phyloP scores from a whole-genome alignment of 1,140 invertebrate species.

The Mactra quadrangularis region DNA sequence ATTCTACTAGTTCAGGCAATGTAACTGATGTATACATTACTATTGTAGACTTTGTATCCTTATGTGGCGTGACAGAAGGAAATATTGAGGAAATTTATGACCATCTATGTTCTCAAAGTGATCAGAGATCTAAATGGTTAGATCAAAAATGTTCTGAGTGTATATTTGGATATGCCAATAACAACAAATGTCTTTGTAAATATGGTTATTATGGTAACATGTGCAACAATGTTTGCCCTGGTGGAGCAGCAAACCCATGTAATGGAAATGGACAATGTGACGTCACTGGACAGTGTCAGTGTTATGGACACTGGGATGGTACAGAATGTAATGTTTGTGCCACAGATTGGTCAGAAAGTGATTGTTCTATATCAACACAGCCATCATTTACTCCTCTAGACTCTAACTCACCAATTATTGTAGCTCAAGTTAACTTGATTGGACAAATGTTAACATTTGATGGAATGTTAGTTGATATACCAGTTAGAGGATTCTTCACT shows the following conservation, averaged over 20 bases:
- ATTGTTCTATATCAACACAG: conserved; percentile 64
- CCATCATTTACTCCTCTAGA: conserved; percentile 12
- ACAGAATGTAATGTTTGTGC: conserved; percentile 60
- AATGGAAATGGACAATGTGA: conserved; percentile 66
- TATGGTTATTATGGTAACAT: conserved; percentile 67
- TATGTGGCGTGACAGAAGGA: conserved; percentile 54
- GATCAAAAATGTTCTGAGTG: conserved; percentile 62
- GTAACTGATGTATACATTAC: conserved; percentile 38
- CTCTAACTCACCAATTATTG: conserved; percentile 1
- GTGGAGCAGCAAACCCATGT: conserved; percentile 63
- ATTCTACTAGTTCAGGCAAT: conserved; percentile 31
- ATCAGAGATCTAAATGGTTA: conserved; percentile 60
- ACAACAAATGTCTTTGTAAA: conserved; percentile 62
- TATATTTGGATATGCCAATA: conserved; percentile 61
- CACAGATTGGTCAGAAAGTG: conserved; percentile 61
- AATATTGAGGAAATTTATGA: conserved; percentile 27
- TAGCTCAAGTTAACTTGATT: conserved; percentile 58
- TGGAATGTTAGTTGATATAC: conserved; percentile 58
- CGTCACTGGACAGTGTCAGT: conserved; percentile 61
- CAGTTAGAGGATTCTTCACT: conserved; percentile 34
- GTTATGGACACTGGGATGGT: conserved; percentile 64
- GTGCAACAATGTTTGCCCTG: conserved; percentile 65
- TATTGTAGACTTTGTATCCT: conserved; percentile 61
- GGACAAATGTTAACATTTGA: conserved; percentile 66
- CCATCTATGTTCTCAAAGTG: conserved; percentile 42